Percentiles rank a stretch among this genome's conserved stretches.
Conservation (phyloP, 2,113 vertebrate genomes). For the Equus quagga region DNA sequence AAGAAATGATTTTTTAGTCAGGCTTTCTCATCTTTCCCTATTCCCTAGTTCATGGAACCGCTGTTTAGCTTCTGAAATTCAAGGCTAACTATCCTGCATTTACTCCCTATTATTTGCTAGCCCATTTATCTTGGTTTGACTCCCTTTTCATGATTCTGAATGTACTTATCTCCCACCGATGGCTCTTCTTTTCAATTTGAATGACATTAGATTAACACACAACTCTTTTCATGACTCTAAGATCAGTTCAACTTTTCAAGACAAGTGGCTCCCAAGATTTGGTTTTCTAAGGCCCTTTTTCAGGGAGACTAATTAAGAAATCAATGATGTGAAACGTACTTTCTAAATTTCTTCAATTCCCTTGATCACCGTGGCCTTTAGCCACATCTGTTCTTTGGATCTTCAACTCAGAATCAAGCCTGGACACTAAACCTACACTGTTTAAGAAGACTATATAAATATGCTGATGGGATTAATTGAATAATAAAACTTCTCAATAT, state of each 20-base stretch:
- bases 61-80: not conserved
- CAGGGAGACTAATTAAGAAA: not conserved
- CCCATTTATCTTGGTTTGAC: not conserved
- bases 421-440: not conserved
- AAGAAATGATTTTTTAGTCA: not conserved
- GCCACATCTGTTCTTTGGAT: not conserved
- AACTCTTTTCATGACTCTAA: not conserved
- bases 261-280: not conserved
- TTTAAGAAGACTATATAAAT: not conserved
- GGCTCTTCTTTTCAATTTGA: not conserved
- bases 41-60: not conserved
- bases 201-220: not conserved
- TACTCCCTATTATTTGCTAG: not conserved
- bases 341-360: not conserved
- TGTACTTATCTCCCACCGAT: not conserved
- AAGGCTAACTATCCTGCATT: not conserved
- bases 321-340: not conserved
- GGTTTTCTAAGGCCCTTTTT: not conserved
- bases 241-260: not conserved
- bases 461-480: not conserved
- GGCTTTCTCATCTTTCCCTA: not conserved
- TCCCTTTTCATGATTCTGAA: not conserved
- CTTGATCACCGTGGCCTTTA: not conserved
- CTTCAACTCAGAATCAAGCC: not conserved
- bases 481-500: not conserved